Evolutionary conservation across 2,797 vertebrate genomes (phyloP).

Genomic region (Anomalospiza imberbis): DNA sequence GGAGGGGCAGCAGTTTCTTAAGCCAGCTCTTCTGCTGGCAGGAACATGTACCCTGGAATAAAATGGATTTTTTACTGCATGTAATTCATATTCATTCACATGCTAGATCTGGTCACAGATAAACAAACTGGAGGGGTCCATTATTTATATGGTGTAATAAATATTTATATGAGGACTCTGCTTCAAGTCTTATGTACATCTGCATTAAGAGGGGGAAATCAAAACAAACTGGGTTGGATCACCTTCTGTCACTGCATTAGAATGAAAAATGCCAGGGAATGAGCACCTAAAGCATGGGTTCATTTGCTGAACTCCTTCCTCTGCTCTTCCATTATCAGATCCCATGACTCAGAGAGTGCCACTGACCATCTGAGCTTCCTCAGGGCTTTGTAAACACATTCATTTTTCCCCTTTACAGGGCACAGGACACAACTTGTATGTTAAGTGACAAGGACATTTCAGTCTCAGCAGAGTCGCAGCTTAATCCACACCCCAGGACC

Average conservation of each 20-base stretch:
- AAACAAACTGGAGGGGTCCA: neutral
- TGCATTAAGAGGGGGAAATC: slow-evolving; percentile 3
- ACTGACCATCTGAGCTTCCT: neutral
- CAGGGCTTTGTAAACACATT: neutral
- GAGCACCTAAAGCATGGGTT: neutral
- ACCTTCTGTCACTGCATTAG: neutral
- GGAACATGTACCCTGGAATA: neutral
- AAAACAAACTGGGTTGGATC: slow-evolving; percentile 14
- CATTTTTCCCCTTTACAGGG: neutral
- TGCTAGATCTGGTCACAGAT: neutral
- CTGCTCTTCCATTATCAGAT: neutral
- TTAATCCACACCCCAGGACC: neutral
- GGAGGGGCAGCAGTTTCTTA: neutral
- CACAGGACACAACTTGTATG: neutral
- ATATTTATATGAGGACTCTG: slow-evolving; percentile 16
- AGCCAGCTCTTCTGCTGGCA: neutral
- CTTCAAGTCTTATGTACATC: neutral
- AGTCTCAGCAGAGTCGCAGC: neutral
- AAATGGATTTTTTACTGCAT: neutral
- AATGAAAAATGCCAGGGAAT: neutral
- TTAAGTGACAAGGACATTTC: neutral
- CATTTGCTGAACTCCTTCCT: neutral
- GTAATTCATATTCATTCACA: neutral
- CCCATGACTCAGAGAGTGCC: neutral
- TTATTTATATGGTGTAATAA: slow-evolving; percentile 15